These are phyloP conservation scores for Drosophila neonasuta DNA, from an alignment of 2,888 invertebrate species.

Conservation along the genomic window DNA sequence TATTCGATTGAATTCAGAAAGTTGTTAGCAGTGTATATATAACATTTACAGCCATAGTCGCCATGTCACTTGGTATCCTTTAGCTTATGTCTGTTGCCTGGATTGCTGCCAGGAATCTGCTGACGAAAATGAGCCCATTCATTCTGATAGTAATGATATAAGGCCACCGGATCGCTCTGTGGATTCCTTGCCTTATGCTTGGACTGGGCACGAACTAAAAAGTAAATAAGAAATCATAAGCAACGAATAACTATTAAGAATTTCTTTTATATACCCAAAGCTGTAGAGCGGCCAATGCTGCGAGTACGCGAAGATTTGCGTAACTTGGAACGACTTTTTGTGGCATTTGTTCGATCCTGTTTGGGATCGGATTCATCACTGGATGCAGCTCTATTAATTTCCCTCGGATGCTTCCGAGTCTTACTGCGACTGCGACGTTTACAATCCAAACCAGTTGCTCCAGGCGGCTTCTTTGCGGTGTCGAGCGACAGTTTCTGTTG, in stretches of 20 bases:
- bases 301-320: conserved; percentile 44
- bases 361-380: conserved; percentile 35
- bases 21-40: not conserved
- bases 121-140: conserved; percentile 88
- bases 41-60: not conserved
- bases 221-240: not conserved
- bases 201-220: conserved; percentile 55
- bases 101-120: conserved; percentile 88
- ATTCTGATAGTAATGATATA: conserved; percentile 89
- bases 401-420: conserved; percentile 31
- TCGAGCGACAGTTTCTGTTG: conserved; percentile 56
- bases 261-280: conserved; percentile 24
- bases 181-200: conserved; percentile 50
- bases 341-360: not conserved
- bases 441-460: not conserved
- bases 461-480: conserved; percentile 1
- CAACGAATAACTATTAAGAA: no score
- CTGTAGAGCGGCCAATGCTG: conserved; percentile 27
- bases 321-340: conserved; percentile 16
- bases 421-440: conserved; percentile 53
- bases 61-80: conserved; percentile 42
- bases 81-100: conserved; percentile 88
- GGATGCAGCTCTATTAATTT: not conserved
- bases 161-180: conserved; percentile 86
- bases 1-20: conserved; percentile 4